These are phyloP conservation scores for Ptychadena robeensis DNA, from an alignment of 2,797 vertebrate species.

Conservation along the genomic window DNA sequence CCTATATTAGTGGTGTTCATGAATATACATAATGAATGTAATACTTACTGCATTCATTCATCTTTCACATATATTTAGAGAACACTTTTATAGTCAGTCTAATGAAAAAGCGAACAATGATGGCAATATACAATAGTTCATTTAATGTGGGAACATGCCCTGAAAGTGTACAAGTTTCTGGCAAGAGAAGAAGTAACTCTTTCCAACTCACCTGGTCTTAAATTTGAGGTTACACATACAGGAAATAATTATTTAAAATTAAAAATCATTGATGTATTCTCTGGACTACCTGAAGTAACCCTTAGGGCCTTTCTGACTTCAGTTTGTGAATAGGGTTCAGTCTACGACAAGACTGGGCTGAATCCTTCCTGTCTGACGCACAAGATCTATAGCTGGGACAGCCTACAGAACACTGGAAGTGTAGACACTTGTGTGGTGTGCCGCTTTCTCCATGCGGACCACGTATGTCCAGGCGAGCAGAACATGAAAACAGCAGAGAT, in stretches of 20 bases:
- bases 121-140: neutral
- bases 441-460: too few species aligned
- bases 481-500: too few species aligned
- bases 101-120: too few species aligned
- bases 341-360: constrained; percentile 34
- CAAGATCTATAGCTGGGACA: constrained; percentile 26
- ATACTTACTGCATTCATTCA: too few species aligned
- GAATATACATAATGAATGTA: too few species aligned
- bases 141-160: neutral
- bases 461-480: too few species aligned
- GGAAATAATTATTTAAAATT: constrained; percentile 40
- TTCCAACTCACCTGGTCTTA: neutral
- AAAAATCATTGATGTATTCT: constrained; percentile 26
- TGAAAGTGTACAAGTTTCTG: neutral
- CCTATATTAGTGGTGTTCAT: too few species aligned
- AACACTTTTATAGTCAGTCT: too few species aligned
- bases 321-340: constrained; percentile 6
- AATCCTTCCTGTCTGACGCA: constrained; percentile 36
- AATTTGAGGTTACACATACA: constrained; percentile 18
- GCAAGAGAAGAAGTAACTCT: neutral
- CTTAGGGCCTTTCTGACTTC: constrained; percentile 10
- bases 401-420: too few species aligned
- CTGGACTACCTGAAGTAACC: constrained; percentile 6
- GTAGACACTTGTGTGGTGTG: too few species aligned
- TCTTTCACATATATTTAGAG: too few species aligned